phyloP scores from a whole-genome alignment of 2,888 invertebrate species.

The Xylocampa areola region DNA sequence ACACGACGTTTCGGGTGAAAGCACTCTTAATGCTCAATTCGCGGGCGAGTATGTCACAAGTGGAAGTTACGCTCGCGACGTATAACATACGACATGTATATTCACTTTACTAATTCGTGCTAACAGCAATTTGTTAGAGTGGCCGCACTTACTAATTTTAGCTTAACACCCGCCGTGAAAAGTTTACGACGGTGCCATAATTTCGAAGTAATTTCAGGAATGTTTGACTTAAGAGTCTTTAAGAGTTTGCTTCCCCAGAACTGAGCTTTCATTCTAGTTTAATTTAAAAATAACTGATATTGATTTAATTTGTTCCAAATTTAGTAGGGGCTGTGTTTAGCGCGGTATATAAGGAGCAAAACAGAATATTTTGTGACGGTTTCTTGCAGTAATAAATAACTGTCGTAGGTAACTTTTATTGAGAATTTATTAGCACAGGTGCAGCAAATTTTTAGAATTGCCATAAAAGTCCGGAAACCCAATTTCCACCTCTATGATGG shows the following conservation, averaged over 20 bases:
- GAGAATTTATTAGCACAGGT: too few relatives aligned
- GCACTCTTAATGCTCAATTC: slow-evolving; percentile 86
- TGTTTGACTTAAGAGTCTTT: slow-evolving; percentile 81
- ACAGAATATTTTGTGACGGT: slow-evolving; percentile 22
- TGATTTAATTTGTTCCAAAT: slow-evolving; percentile 26
- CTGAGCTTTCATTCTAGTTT: slow-evolving; percentile 77
- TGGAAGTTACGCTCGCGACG: slow-evolving; percentile 67
- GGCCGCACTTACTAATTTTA: slow-evolving; percentile 85
- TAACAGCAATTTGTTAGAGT: slow-evolving; percentile 86
- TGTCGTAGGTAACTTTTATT: slow-evolving; percentile 5
- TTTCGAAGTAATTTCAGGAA: slow-evolving; percentile 85
- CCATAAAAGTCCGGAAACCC: neutral
- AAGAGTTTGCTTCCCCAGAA: slow-evolving; percentile 77
- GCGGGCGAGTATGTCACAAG: slow-evolving; percentile 79
- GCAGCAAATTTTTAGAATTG: neutral
- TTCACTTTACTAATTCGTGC: slow-evolving; percentile 81
- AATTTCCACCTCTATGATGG: slow-evolving; percentile 16
- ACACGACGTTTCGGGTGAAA: slow-evolving; percentile 88
- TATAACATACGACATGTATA: slow-evolving; percentile 78
- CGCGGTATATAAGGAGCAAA: slow-evolving; percentile 47
- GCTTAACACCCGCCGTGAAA: slow-evolving; percentile 84
- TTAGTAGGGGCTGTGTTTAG: slow-evolving; percentile 42
- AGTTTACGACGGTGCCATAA: slow-evolving; percentile 86
- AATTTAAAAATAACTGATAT: slow-evolving; percentile 64
- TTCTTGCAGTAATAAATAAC: slow-evolving; percentile 22